Base-by-base conservation (phyloP, 2,888 invertebrate genomes). In the Ennomos quercinarius region DNA sequence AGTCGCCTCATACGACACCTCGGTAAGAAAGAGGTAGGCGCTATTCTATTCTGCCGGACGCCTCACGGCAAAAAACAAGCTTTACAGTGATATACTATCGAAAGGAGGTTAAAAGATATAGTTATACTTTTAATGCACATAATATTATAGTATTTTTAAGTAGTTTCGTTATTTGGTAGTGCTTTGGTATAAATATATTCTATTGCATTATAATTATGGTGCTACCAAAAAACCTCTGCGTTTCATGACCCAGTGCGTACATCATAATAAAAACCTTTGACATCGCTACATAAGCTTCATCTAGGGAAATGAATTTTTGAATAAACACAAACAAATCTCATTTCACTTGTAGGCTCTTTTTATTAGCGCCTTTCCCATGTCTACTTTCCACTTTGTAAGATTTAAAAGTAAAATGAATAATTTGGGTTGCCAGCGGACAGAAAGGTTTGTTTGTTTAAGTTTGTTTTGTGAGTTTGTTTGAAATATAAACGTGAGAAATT, bases 231-330 rank as follows among this genome's bases (percentile, higher is more conserved):
- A 38, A 39, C 38, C n/a, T 34, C 38, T 0, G 13, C 47, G 39
- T 36, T 39, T 11, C 17, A 12, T 5, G 42, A 45, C 53, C 17
- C 56, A 56, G 66, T 64, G 66, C 53, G 64, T 62, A 27, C 10
- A 4, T 1, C 10, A 1, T 38, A 10, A 17, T 6, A 41, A 44
- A 62, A 60, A 58, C 64, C 60, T 64, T 57, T 64, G 64, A 64
- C 55, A 57, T 48, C 10, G 44, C 49, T 44, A 57, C 55, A 54
- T 56, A 53, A 50, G 58, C 17, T 44, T 54, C 62, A 62, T 60
- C 66, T 50, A 44, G 66, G 57, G 57, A 66, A 60, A 66, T 66
- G 64, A 68, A 66, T 68, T 64, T 68, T 66, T 64, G 57, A 64
- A 64, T 61, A 68, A 66, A 68, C 60, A 63, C 61, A 54, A 57